Conservation (phyloP, 1,140 invertebrate species). For the Diorhabda sublineata region DNA sequence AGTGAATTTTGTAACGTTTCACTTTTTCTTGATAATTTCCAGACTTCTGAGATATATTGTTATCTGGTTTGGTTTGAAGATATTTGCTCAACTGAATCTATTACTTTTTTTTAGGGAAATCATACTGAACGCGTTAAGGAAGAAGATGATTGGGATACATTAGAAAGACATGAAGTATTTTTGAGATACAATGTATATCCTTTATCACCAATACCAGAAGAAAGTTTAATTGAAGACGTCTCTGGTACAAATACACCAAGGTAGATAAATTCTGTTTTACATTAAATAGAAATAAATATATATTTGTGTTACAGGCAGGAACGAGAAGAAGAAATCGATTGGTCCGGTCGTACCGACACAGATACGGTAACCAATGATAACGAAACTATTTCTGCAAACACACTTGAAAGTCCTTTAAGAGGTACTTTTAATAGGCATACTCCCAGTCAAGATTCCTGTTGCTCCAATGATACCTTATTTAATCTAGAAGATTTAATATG, state of each 20-base stretch:
- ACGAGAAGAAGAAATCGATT: slow-evolving; percentile 36
- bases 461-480: slow-evolving; percentile 58
- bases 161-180: slow-evolving; percentile 46
- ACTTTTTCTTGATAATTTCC: too few species aligned
- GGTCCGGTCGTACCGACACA: slow-evolving; percentile 29
- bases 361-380: slow-evolving; percentile 21
- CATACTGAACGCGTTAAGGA: slow-evolving; percentile 30
- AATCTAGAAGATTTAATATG: slow-evolving; percentile 52
- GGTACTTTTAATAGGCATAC: slow-evolving; percentile 49
- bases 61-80: too few species aligned
- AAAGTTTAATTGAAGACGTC: slow-evolving; percentile 48
- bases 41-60: too few species aligned
- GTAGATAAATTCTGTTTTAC: slow-evolving; percentile 16
- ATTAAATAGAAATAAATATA: background rate
- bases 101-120: background rate
- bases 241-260: slow-evolving; percentile 26
- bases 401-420: slow-evolving; percentile 33
- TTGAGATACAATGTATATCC: slow-evolving; percentile 56
- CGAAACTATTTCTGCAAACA: slow-evolving; percentile 31
- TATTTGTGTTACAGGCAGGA: slow-evolving; percentile 2
- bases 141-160: slow-evolving; percentile 39
- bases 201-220: slow-evolving; percentile 62
- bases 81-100: background rate
- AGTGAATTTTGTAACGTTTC: too few species aligned
- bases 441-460: slow-evolving; percentile 58